Percentiles rank a stretch among this genome's conserved stretches.
Evolutionary conservation across 1,140 invertebrate genomes (phyloP).

Genomic region (Heliconius hermathena): DNA sequence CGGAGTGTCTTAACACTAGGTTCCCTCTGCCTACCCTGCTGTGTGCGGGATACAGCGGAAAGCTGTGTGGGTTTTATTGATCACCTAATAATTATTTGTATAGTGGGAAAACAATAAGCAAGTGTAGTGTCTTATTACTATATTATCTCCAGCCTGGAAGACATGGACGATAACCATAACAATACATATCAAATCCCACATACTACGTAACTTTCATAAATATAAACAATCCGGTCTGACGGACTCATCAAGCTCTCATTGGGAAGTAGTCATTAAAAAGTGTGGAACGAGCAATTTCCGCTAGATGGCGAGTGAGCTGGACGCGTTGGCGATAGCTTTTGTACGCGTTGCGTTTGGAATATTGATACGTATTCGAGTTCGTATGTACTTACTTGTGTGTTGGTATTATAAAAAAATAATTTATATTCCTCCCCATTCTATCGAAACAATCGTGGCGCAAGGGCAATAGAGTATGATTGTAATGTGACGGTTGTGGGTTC

Average conservation of each 20-base stretch:
- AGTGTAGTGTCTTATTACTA: neutral
- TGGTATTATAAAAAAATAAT: too few relatives aligned
- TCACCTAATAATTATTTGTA: too few relatives aligned
- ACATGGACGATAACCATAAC: neutral
- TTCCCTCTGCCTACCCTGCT: too few relatives aligned
- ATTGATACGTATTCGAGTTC: conserved; percentile 2
- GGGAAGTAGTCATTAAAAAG: conserved; percentile 68
- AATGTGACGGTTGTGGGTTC: too few relatives aligned
- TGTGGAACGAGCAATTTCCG: conserved; percentile 69
- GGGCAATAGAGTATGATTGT: too few relatives aligned
- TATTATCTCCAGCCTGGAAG: neutral
- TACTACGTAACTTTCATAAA: conserved; percentile 11
- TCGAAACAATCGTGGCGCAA: neutral
- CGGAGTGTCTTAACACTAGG: too few relatives aligned
- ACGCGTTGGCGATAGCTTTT: conserved; percentile 25
- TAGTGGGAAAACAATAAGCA: neutral
- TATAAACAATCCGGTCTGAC: conserved; percentile 26
- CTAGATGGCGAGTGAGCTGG: conserved; percentile 36
- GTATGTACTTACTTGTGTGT: too few relatives aligned
- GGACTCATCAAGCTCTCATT: conserved; percentile 69
- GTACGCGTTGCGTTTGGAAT: conserved; percentile 10
- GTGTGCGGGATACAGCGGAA: too few relatives aligned
- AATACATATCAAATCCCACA: neutral
- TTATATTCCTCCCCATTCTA: too few relatives aligned
- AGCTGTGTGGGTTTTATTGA: too few relatives aligned